These are phyloP conservation scores for Sturnus vulgaris DNA, from an alignment of 2,113 vertebrate genomes.

Conservation along the genomic window DNA sequence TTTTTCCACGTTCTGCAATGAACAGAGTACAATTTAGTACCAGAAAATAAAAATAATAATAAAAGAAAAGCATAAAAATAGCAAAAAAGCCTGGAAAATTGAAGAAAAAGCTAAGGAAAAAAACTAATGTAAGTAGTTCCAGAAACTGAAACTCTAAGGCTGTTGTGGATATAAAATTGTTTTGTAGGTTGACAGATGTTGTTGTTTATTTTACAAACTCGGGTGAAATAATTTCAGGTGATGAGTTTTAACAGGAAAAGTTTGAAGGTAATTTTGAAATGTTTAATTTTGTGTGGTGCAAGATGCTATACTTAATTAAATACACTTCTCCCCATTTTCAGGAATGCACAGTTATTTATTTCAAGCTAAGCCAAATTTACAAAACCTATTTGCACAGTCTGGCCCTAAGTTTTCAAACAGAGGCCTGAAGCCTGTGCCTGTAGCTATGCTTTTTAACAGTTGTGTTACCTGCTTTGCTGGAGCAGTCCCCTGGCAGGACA, in stretches of 20 bases:
- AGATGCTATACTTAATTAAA: neutral
- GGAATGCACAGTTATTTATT: neutral
- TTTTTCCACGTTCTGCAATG: neutral
- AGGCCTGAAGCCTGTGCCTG: rapidly evolving
- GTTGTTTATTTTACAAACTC: neutral
- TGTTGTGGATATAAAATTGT: neutral
- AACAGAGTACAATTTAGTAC: neutral
- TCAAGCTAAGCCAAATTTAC: neutral
- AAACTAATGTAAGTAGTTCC: neutral
- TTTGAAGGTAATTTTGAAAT: neutral
- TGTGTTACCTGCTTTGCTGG: neutral
- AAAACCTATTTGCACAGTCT: neutral
- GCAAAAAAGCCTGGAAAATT: neutral
- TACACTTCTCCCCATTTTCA: neutral
- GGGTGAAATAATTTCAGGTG: neutral
- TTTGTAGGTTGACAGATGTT: neutral
- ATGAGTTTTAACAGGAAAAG: neutral
- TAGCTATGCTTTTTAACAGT: neutral
- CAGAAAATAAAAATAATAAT: neutral
- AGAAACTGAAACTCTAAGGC: neutral
- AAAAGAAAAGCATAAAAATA: neutral
- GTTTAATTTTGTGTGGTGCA: neutral
- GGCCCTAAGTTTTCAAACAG: neutral
- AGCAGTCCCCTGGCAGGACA: neutral
- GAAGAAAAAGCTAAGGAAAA: neutral